Base-by-base conservation (phyloP, 2,113 vertebrate genomes). In the Myxocyprinus asiaticus region DNA sequence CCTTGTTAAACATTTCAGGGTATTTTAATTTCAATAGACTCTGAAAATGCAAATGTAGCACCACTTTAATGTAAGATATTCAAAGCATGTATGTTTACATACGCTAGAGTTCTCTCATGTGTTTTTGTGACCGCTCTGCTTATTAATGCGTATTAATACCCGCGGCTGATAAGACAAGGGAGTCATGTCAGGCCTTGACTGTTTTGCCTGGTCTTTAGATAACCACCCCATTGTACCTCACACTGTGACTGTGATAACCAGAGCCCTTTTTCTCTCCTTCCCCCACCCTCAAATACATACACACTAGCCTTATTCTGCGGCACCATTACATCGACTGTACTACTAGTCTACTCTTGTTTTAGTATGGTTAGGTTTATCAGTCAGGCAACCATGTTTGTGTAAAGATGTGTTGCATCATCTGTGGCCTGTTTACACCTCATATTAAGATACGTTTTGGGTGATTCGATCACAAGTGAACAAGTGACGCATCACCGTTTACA, bases 191-290 rank as follows among this genome's bases (percentile, higher is more conserved):
- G 70, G 76, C 69, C 47, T 17, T 51, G 67, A 63, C 48, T 4
- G 67, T 81, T 71, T 85, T 77, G 77, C 56, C 77, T 72, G 67
- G 59, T 66, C 72, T 69, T 79, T 61, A 67, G 80, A 72, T 78
- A 81, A 84, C 64, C 65, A 65, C 62, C 7, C 48, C 62, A 15
- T 53, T 65, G 12, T 62, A 65, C 48, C 22, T 76, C 76, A 81
- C 64, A 61, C 55, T 62, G 68, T 61, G 73, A 70, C 67, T 59
- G 65, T 67, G 76, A 84, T 78, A 77, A 74, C 55, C 78, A 50
- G 65, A 70, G 15, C 14, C 43, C 14, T 11, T 68, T 10, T 74
- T 43, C 22, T 33, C 22, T 33, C 22, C 22, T 33, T 33, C 22
- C 53, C 9, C 11, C 50, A 15, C 8, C 15, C 72, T 33, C 71